Evolutionary conservation across 2,797 vertebrate genomes (phyloP), one percentile per base, ranked within the genome.

Genomic region (Onychomys leucogaster): DNA sequence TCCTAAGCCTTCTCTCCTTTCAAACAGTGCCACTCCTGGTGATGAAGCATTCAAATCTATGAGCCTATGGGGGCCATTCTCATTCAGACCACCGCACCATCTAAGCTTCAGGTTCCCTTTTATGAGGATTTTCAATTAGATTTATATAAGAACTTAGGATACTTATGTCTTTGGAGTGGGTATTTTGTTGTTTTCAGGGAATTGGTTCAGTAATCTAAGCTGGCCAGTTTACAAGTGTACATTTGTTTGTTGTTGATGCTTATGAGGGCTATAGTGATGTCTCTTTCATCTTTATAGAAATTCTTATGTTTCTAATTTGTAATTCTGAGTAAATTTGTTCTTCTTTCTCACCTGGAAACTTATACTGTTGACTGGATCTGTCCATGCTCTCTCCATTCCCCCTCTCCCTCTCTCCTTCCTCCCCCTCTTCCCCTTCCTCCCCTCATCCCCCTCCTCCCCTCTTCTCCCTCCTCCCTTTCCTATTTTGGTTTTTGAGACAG

Each of bases 271-370:
- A 2, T 91, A 59, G 69, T 94, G 67, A 63, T 90, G 69, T 32
- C 23, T 71, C 11, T 69, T 73, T 59, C 21, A 75, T 65, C 95
- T 96, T 97, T n/a, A 46, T 67, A 49, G 27, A 32, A 75, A 43
- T 86, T 75, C n/a, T 77, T 43, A 43, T 91, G 49, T 76, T 43
- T 88, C 41, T 90, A 84, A 76, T 81, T 57, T 55, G 6, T 83
- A 93, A 43, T 25, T 94, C 94, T 89, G 55, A 89, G n/a, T 96
- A 93, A 77, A 88, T 78, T 93, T 92, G 3, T 14, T 84, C 14
- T 85, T 88, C n/a, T 77, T 37, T 69, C 21, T 69, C 29, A n/a
- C 49, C 34, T 96, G 17, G 52, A 83, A 83, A 52, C 3, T 75
- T 80, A 65, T 3, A 34, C 63, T 76, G 9, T 81, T 95, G 71